phyloP scores from a whole-genome alignment of 2,888 invertebrate genomes.

The Epistrophella euchroma region DNA sequence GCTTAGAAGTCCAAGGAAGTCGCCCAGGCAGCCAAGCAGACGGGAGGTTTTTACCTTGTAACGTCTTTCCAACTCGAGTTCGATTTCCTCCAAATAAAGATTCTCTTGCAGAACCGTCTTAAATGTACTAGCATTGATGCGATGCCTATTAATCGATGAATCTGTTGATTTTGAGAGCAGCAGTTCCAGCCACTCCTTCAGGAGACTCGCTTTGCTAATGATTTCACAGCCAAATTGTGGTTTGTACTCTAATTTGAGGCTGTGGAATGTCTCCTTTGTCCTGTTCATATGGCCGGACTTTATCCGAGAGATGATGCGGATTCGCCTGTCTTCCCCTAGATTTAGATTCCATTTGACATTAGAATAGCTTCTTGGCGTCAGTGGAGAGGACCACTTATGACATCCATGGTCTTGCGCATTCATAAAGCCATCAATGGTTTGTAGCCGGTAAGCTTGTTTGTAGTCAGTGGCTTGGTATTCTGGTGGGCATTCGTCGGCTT shows the following conservation, averaged over 20 bases:
- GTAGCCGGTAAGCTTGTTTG: background rate
- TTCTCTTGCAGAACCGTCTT: conserved; percentile 78
- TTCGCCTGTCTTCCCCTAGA: conserved; percentile 9
- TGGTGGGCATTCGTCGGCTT: background rate
- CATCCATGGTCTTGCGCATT: background rate
- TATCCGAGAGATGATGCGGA: conserved; percentile 33
- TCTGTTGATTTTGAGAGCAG: conserved; percentile 61
- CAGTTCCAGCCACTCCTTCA: conserved; percentile 80
- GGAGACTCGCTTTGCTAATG: conserved; percentile 79
- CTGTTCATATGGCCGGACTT: background rate
- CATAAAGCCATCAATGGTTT: conserved; percentile 14
- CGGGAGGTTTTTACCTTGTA: conserved; percentile 78
- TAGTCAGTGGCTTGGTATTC: conserved; percentile 39
- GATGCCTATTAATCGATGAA: conserved; percentile 72
- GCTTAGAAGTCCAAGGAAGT: conserved; percentile 79
- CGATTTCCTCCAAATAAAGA: conserved; percentile 76
- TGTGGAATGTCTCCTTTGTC: conserved; percentile 37
- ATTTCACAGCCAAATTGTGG: conserved; percentile 81
- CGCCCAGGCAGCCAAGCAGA: conserved; percentile 78
- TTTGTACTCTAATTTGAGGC: conserved; percentile 81
- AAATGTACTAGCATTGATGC: conserved; percentile 78
- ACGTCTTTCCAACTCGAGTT: conserved; percentile 77
- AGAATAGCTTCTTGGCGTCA: background rate
- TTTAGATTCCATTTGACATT: conserved; percentile 52
- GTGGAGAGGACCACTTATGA: background rate